Conservation (phyloP, 1,140 invertebrate species). For the Asbolus verrucosus region DNA sequence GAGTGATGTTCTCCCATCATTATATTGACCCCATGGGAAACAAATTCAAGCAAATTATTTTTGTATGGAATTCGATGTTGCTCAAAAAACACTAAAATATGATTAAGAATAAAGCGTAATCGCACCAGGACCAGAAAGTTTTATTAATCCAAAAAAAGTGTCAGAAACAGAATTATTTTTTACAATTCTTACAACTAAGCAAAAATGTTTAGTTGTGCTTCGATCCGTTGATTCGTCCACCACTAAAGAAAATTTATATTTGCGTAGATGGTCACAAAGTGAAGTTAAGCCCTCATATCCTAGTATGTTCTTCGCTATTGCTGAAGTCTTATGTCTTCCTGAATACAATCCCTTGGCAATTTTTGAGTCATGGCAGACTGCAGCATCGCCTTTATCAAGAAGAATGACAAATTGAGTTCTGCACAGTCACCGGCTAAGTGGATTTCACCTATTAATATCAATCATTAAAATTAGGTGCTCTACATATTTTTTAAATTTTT, state of each 20-base stretch:
- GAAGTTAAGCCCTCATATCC: neutral
- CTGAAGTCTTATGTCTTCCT: constrained; percentile 45
- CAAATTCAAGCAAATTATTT: constrained; percentile 64
- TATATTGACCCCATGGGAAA: constrained; percentile 60
- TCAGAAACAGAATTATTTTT: constrained; percentile 49
- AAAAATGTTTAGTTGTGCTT: constrained; percentile 59
- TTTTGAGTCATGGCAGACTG: constrained; percentile 47
- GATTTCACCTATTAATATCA: too few species aligned
- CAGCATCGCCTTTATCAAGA: too few species aligned
- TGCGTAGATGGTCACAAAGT: constrained; percentile 53
- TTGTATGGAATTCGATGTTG: constrained; percentile 61
- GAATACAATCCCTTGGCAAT: constrained; percentile 46
- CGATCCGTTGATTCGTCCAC: constrained; percentile 64
- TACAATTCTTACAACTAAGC: constrained; percentile 55
- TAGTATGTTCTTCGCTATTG: constrained; percentile 38
- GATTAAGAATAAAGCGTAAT: constrained; percentile 49
- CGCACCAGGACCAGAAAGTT: constrained; percentile 53
- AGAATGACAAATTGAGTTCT: too few species aligned
- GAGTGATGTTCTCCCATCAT: constrained; percentile 45
- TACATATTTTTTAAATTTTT: too few species aligned
- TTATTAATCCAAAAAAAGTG: constrained; percentile 57
- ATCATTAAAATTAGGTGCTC: too few species aligned
- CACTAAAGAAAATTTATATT: constrained; percentile 62
- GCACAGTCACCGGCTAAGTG: too few species aligned
- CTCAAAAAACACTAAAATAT: constrained; percentile 58